phyloP scores from a whole-genome alignment of 2,113 vertebrate species.

The Toxotes chatareus region DNA sequence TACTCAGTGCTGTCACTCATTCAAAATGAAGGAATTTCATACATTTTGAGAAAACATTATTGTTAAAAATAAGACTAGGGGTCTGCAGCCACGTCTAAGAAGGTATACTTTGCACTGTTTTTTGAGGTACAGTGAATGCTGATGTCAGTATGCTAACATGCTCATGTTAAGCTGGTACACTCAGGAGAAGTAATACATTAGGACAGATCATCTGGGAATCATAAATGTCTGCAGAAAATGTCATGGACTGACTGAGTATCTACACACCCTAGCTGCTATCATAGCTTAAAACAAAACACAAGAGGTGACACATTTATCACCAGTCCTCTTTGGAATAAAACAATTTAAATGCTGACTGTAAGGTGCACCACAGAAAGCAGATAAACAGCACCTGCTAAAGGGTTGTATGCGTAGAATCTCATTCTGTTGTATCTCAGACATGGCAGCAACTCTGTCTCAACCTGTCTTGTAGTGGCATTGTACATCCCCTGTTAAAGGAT shows the following conservation, averaged over 20 bases:
- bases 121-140: too few relatives aligned
- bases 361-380: not conserved
- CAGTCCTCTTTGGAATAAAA: not conserved
- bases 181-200: too few relatives aligned
- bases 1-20: not conserved
- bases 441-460: slow-evolving; percentile 92
- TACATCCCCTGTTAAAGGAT: slow-evolving; percentile 91
- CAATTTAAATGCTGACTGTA: not conserved
- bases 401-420: slow-evolving; percentile 96
- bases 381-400: slow-evolving; percentile 88
- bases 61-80: not conserved
- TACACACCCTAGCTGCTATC: not conserved
- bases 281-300: not conserved
- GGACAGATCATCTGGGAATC: too few relatives aligned
- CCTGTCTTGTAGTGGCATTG: slow-evolving; percentile 93
- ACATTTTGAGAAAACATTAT: not conserved
- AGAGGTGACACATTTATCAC: not conserved
- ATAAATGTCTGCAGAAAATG: not conserved
- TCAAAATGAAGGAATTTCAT: not conserved
- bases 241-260: not conserved
- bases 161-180: not conserved
- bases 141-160: not conserved
- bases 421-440: slow-evolving; percentile 89
- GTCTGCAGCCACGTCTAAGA: not conserved
- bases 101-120: not conserved